Evolutionary conservation across 1,140 invertebrate species (phyloP).

Genomic region (Drosophila prosaltans): DNA sequence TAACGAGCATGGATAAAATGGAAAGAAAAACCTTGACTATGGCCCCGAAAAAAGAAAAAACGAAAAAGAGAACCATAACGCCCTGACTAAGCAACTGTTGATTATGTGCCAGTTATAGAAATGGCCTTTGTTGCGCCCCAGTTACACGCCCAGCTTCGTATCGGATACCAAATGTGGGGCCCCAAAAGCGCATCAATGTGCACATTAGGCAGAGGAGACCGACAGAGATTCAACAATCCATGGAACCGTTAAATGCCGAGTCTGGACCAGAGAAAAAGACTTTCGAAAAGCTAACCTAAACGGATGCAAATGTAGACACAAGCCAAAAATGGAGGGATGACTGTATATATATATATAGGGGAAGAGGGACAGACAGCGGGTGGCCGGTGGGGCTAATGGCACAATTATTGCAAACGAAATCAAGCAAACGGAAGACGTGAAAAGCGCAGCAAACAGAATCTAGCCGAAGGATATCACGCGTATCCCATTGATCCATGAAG

Average conservation of each 20-base stretch:
- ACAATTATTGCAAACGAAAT: slow-evolving; percentile 76
- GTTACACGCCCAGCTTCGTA: slow-evolving; percentile 66
- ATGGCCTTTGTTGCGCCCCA: slow-evolving; percentile 70
- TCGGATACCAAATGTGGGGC: slow-evolving; percentile 11
- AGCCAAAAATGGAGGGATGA: slow-evolving; percentile 38
- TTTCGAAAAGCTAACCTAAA: slow-evolving; percentile 70
- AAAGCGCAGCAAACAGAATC: slow-evolving; percentile 69
- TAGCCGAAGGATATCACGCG: slow-evolving; percentile 83
- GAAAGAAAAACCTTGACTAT: slow-evolving; percentile 20
- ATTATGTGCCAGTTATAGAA: slow-evolving; percentile 77
- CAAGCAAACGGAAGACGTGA: slow-evolving; percentile 76
- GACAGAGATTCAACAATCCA: slow-evolving; percentile 5
- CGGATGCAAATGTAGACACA: slow-evolving; percentile 80
- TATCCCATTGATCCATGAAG: slow-evolving; percentile 83
- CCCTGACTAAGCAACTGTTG: slow-evolving; percentile 73
- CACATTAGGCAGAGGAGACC: slow-evolving; percentile 64
- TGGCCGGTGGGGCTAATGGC: slow-evolving; percentile 57
- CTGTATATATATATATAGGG: too few relatives aligned
- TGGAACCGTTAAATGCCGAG: slow-evolving; percentile 53
- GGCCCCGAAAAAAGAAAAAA: slow-evolving; percentile 7
- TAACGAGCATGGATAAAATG: slow-evolving; percentile 72
- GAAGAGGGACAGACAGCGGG: too few relatives aligned
- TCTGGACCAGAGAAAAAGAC: slow-evolving; percentile 29
- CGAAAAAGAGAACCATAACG: slow-evolving; percentile 45
- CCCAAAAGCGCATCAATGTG: slow-evolving; percentile 68